phyloP scores from a whole-genome alignment of 1,140 invertebrate genomes.

The Ips nitidus region DNA sequence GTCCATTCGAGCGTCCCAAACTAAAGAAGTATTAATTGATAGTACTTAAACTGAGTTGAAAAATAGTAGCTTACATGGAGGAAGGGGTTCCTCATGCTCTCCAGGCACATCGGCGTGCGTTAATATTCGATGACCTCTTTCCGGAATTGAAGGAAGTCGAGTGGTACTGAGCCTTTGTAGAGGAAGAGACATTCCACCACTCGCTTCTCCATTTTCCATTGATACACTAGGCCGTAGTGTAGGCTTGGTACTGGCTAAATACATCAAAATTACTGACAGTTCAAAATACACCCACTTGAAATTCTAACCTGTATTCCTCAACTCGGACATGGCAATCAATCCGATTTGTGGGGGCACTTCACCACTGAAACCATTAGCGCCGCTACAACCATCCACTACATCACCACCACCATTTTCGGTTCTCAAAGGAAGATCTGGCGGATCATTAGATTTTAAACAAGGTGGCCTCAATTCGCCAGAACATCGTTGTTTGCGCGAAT shows the following conservation, averaged over 20 bases:
- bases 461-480: constrained; percentile 53
- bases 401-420: background rate
- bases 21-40: constrained; percentile 47
- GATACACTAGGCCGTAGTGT: constrained; percentile 39
- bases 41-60: background rate
- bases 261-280: background rate
- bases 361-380: background rate
- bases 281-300: background rate
- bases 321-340: constrained; percentile 40
- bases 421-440: constrained; percentile 42
- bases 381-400: background rate
- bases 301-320: constrained; percentile 39
- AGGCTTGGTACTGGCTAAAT: constrained; percentile 25
- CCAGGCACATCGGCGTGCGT: constrained; percentile 63
- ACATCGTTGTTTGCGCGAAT: constrained; percentile 64
- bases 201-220: constrained; percentile 46
- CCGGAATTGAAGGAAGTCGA: constrained; percentile 79
- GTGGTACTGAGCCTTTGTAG: constrained; percentile 72
- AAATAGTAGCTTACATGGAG: constrained; percentile 66
- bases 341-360: constrained; percentile 41
- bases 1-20: constrained; percentile 92
- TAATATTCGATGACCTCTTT: constrained; percentile 63
- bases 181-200: constrained; percentile 59
- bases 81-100: constrained; percentile 78
- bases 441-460: constrained; percentile 52